These are phyloP conservation scores for Machimus rusticus DNA, from an alignment of 2,888 invertebrate species.

Conservation along the genomic window DNA sequence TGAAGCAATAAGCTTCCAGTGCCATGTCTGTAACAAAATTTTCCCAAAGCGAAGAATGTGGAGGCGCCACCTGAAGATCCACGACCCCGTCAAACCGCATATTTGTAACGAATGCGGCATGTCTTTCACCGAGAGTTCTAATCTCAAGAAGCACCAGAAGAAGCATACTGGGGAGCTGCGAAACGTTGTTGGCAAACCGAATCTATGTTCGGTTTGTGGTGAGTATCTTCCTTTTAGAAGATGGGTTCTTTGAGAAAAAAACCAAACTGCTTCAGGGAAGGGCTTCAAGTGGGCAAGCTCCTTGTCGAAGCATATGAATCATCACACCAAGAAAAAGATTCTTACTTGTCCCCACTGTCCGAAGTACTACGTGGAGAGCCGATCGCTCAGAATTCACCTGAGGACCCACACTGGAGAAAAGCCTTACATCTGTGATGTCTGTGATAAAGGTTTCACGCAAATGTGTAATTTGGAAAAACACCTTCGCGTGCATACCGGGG, in stretches of 20 bases:
- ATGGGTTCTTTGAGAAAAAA: background rate
- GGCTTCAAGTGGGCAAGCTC: slow-evolving; percentile 66
- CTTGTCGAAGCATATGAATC: slow-evolving; percentile 65
- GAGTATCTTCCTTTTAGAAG: background rate
- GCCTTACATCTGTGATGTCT: slow-evolving; percentile 46
- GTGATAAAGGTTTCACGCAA: slow-evolving; percentile 48
- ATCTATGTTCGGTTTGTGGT: slow-evolving; percentile 58
- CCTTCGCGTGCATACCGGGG: slow-evolving; percentile 46
- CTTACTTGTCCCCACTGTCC: slow-evolving; percentile 63
- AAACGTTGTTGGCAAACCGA: slow-evolving; percentile 63
- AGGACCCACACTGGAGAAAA: slow-evolving; percentile 49
- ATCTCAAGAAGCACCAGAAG: slow-evolving; percentile 63
- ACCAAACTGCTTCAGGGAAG: slow-evolving; percentile 53
- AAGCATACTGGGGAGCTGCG: slow-evolving; percentile 65
- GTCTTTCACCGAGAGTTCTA: slow-evolving; percentile 33
- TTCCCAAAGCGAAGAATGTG: slow-evolving; percentile 57
- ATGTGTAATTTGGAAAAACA: slow-evolving; percentile 49
- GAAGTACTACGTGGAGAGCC: slow-evolving; percentile 64
- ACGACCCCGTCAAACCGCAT: slow-evolving; percentile 29
- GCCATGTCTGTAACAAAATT: slow-evolving; percentile 62
- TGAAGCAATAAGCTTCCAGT: slow-evolving; percentile 46
- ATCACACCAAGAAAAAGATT: slow-evolving; percentile 65
- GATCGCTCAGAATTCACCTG: slow-evolving; percentile 50
- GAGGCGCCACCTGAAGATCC: slow-evolving; percentile 53
- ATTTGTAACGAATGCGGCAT: slow-evolving; percentile 5